phyloP scores from a whole-genome alignment of 2,113 vertebrate genomes.

The Albula goreensis region DNA sequence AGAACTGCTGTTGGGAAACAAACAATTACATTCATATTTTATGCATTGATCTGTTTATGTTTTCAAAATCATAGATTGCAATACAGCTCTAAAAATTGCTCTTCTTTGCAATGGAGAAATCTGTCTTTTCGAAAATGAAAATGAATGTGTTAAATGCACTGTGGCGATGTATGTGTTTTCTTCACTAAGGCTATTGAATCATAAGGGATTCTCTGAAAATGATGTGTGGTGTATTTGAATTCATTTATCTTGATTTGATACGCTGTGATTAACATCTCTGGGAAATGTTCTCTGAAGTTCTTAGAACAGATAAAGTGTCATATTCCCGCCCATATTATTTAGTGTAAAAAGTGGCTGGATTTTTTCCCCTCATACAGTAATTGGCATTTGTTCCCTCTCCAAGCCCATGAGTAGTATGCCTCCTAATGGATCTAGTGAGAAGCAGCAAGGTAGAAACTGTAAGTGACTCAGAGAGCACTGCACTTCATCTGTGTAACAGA shows the following conservation, averaged over 20 bases:
- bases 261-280: constrained; percentile 68
- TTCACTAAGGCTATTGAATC: constrained; percentile 24
- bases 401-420: constrained; percentile 54
- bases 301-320: constrained; percentile 57
- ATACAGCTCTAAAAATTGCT: constrained; percentile 56
- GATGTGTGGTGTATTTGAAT: constrained; percentile 57
- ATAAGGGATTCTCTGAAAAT: constrained; percentile 42
- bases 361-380: constrained; percentile 21
- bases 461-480: not conserved
- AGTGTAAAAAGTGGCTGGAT: constrained; percentile 15
- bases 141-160: constrained; percentile 58
- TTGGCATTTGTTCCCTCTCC: constrained; percentile 37
- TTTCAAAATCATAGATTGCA: constrained; percentile 69
- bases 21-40: constrained; percentile 72
- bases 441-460: constrained; percentile 12
- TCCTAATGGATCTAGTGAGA: constrained; percentile 49
- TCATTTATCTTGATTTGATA: constrained; percentile 72
- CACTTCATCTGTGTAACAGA: not conserved
- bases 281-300: constrained; percentile 67
- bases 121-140: constrained; percentile 66
- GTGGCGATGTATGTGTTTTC: constrained; percentile 31
- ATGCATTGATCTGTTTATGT: constrained; percentile 73
- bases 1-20: constrained; percentile 62
- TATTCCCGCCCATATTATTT: constrained; percentile 41
- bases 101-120: constrained; percentile 62